phyloP scores from a whole-genome alignment of 1,140 invertebrate genomes.

The Plodia interpunctella region DNA sequence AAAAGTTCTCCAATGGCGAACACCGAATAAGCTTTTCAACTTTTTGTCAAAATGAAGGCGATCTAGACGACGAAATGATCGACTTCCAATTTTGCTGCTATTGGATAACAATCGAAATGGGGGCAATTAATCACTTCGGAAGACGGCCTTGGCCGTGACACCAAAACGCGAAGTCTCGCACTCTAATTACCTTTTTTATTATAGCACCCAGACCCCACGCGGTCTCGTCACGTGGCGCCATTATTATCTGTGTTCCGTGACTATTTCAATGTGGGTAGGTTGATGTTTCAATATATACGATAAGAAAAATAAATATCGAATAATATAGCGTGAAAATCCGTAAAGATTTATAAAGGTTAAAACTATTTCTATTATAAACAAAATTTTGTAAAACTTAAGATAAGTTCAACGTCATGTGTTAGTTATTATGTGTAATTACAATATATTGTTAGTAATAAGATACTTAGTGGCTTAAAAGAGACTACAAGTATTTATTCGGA shows the following conservation, averaged over 20 bases:
- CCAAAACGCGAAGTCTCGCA: conserved; percentile 30
- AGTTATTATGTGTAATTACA: no score
- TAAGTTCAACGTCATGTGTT: no score
- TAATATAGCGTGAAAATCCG: no score
- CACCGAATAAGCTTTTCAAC: neutral
- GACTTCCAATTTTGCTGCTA: neutral
- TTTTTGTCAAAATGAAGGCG: neutral
- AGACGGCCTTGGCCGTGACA: conserved; percentile 45
- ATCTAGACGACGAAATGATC: neutral
- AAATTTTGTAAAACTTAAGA: no score
- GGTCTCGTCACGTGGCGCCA: neutral
- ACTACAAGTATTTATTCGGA: no score
- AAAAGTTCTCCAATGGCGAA: neutral
- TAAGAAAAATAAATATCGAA: no score
- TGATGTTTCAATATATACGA: neutral
- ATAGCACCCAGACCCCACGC: conserved; percentile 14
- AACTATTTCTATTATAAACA: no score
- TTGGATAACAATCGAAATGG: conserved; percentile 28
- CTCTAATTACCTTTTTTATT: conserved; percentile 40
- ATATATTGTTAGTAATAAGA: no score
- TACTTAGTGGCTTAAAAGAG: no score
- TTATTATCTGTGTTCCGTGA: neutral
- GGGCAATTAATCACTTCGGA: conserved; percentile 11
- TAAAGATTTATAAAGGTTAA: no score
- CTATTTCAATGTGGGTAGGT: neutral